Percentiles rank a stretch among this genome's conserved stretches.
These are phyloP conservation scores for Dromius quadrimaculatus DNA, from an alignment of 2,888 invertebrate genomes.

Conservation along the genomic window DNA sequence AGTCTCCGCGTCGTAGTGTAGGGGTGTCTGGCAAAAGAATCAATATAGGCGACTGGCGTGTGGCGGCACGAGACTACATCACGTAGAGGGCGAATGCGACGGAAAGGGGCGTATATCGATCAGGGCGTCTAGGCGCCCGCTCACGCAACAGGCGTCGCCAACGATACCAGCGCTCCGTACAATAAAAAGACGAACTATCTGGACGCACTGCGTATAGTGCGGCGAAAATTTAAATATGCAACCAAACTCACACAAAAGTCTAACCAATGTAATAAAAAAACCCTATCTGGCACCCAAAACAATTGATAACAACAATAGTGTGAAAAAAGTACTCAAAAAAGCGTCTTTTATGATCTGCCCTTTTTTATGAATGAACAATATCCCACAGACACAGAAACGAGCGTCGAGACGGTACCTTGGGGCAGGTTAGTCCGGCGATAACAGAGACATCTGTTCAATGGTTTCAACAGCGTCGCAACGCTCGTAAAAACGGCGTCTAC, in stretches of 20 bases:
- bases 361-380: too few species aligned
- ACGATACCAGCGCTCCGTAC: slow-evolving; percentile 5
- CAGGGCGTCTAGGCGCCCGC: slow-evolving; percentile 34
- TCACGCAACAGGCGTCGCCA: slow-evolving; percentile 45
- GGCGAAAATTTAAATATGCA: too few species aligned
- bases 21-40: slow-evolving; percentile 8
- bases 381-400: too few species aligned
- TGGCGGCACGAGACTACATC: not conserved
- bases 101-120: slow-evolving; percentile 27
- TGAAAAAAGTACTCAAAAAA: too few species aligned
- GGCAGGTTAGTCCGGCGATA: slow-evolving; percentile 35
- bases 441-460: slow-evolving; percentile 29
- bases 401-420: not conserved
- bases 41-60: slow-evolving; percentile 24
- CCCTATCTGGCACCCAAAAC: too few species aligned
- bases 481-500: slow-evolving; percentile 20
- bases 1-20: too few species aligned
- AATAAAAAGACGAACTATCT: too few species aligned
- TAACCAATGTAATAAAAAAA: too few species aligned
- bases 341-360: too few species aligned
- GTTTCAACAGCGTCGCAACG: not conserved
- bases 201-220: slow-evolving; percentile 33
- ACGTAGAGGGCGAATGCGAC: not conserved
- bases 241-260: too few species aligned
- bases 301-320: too few species aligned